Evolutionary conservation across 2,797 vertebrate species (phyloP).

Genomic region (Aselliscus stoliczkanus): DNA sequence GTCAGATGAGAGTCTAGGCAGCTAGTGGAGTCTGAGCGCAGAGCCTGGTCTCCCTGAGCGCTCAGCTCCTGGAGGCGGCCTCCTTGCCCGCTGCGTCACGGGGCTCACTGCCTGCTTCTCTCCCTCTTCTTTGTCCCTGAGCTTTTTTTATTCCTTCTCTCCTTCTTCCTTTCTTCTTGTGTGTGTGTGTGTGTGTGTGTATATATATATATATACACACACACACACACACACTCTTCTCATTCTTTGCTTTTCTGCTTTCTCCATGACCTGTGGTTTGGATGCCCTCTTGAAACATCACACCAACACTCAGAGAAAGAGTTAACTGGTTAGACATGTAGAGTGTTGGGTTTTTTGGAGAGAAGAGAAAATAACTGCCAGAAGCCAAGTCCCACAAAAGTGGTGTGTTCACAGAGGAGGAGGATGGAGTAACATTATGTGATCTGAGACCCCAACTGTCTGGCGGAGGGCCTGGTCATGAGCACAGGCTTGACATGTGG

Average conservation of each 20-base stretch:
- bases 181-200: no score
- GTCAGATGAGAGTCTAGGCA: neutral
- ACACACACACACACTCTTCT: no score
- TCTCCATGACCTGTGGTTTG: neutral
- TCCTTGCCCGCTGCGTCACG: neutral
- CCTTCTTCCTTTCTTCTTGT: neutral
- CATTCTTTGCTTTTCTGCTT: neutral
- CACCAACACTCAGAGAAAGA: neutral
- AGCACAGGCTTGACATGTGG: neutral
- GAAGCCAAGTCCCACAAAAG: neutral
- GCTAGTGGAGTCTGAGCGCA: neutral
- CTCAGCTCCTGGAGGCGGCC: no score
- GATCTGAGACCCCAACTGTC: neutral
- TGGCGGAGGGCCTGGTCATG: neutral
- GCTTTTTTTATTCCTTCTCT: neutral
- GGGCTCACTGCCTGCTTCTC: neutral
- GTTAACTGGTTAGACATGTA: neutral
- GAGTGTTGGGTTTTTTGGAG: neutral
- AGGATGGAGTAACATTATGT: fast-evolving
- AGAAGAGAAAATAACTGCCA: neutral
- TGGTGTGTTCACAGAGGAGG: neutral
- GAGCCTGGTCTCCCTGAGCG: neutral
- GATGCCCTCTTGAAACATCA: neutral
- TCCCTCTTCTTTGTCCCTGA: neutral
- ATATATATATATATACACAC: no score